These are phyloP conservation scores for Xenus cinereus DNA, from an alignment of 2,113 vertebrate genomes.

Conservation along the genomic window DNA sequence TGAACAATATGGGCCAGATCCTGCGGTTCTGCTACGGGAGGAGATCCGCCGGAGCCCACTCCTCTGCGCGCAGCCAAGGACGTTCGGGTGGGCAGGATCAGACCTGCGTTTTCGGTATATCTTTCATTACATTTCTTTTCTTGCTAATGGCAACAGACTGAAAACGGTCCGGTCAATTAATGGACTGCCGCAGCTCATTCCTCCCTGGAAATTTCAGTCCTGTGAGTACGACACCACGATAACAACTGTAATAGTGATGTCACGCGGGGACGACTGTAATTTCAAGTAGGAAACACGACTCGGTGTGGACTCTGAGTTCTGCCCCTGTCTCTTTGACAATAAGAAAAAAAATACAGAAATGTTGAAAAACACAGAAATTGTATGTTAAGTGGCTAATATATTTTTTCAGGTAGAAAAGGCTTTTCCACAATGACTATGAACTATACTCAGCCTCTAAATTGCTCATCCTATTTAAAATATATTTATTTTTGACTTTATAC, in stretches of 20 bases:
- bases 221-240: background rate
- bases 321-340: background rate
- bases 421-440: background rate
- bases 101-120: background rate
- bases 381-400: background rate
- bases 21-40: background rate
- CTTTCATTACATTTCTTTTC: background rate
- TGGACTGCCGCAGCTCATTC: background rate
- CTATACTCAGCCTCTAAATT: background rate
- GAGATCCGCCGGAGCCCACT: rapidly evolving
- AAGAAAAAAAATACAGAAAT: background rate
- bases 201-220: background rate
- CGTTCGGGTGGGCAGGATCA: background rate
- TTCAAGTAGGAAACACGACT: background rate
- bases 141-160: background rate
- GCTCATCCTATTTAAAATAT: background rate
- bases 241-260: background rate
- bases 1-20: slow-evolving; percentile 31
- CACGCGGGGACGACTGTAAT: background rate
- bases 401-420: background rate
- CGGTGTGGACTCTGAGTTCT: background rate
- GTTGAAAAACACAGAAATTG: background rate
- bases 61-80: rapidly evolving
- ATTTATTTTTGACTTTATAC: background rate
- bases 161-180: background rate